Conservation (phyloP, 2,888 invertebrate genomes). For the Isotomurus palustris region DNA sequence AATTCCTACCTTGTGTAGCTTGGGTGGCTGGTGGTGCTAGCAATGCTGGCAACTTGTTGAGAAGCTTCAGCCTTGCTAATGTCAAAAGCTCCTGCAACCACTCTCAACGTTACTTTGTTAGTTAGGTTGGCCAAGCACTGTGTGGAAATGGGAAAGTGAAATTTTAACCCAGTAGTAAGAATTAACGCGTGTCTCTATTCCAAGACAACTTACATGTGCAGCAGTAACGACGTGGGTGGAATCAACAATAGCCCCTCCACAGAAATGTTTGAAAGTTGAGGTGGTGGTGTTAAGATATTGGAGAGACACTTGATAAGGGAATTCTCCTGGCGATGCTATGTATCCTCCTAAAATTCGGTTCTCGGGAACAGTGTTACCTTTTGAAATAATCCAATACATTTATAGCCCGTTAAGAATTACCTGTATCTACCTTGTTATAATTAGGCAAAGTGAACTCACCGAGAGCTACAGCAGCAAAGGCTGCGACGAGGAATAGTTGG, state of each 20-base stretch:
- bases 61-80: slow-evolving; percentile 17
- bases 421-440: too few relatives aligned
- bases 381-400: too few relatives aligned
- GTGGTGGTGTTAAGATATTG: slow-evolving; percentile 3
- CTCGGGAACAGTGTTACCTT: too few relatives aligned
- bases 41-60: slow-evolving; percentile 21
- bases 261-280: slow-evolving; percentile 13
- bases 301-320: slow-evolving; percentile 25
- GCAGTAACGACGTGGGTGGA: slow-evolving; percentile 16
- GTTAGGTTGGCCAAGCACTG: too few relatives aligned
- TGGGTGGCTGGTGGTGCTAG: slow-evolving; percentile 10
- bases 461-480: too few relatives aligned
- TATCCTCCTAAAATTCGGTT: slow-evolving; percentile 26
- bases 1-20: slow-evolving; percentile 27
- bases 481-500: too few relatives aligned
- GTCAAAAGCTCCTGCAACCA: slow-evolving; percentile 30
- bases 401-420: too few relatives aligned
- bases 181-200: too few relatives aligned
- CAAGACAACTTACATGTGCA: slow-evolving; percentile 23
- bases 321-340: slow-evolving; percentile 16
- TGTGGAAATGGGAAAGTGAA: too few relatives aligned
- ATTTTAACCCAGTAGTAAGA: too few relatives aligned
- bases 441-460: too few relatives aligned
- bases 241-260: slow-evolving; percentile 26
- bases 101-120: slow-evolving; percentile 19